Evolutionary conservation across 2,888 invertebrate species (phyloP), one percentile per base, ranked within the genome.

Genomic region (Caenorhabditis becei): DNA sequence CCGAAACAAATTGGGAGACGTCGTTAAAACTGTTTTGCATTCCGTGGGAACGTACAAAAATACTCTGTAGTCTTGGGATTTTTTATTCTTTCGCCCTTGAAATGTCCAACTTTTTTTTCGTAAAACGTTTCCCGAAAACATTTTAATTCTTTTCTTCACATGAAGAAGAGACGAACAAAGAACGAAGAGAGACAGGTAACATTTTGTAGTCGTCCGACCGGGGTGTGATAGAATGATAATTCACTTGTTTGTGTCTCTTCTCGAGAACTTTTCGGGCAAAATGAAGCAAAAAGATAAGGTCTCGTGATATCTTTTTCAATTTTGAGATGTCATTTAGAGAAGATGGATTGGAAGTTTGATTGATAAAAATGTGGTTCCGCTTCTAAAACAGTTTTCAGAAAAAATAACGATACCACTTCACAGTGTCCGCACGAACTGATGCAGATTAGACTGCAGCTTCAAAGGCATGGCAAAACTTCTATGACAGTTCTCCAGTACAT

Each of bases 121-220:
- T 18, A n/a, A 47, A 47, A 47, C 11, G 47, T n/a, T 18, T 47
- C 47, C 18, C 16, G 14, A 35, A 35, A 35, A 35, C 35, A 35
- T 10, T 41, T 5, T 41, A 10, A 41, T 16, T 28, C 8, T 16
- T 37, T 35, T 37, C 18, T 61, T 61, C 47, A 61, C 61, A 47
- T 47, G 47, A 47, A 63, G 23, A 63, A 26, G n/a, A 44, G 47
- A 20, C 18, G 61, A 61, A 53, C 61, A 70, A 51, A 59, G 69
- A 69, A 59, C 58, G 59, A 53, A 62, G 53, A 61, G 51, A 53
- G 28, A 32, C 44, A 32, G 35, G 63, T 56, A 49, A 72, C 63
- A 58, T 72, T 72, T 72, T 72, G 72, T 72, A 72, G 72, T 37
- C 72, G 32, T 51, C 35, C 41, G 63, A 71, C 35, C 23, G 56